A percentile compares a stretch with the other conserved stretches of the same genome.
Evolutionary conservation across 2,888 invertebrate genomes (phyloP).

Genomic region (Apomyelois bistriatella): DNA sequence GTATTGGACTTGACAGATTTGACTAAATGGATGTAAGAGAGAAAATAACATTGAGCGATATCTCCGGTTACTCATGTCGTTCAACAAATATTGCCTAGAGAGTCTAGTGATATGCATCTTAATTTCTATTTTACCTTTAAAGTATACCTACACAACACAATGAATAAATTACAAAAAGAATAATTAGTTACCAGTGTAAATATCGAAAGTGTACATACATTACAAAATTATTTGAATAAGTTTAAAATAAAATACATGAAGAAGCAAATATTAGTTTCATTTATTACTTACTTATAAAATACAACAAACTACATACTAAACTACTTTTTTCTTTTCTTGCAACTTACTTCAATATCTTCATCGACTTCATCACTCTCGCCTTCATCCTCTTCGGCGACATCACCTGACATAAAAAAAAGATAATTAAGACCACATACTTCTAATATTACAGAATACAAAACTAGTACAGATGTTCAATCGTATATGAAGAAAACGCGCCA

Average conservation of each 20-base stretch:
- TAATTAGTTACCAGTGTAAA: slow-evolving; percentile 5
- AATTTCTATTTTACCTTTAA: not conserved
- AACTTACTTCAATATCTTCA: slow-evolving; percentile 30
- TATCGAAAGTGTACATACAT: slow-evolving; percentile 2
- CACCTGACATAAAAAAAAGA: slow-evolving; percentile 20
- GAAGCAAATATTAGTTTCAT: not conserved
- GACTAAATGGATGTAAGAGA: too few species aligned
- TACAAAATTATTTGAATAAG: not conserved
- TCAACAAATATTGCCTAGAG: too few species aligned
- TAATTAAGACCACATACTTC: not conserved
- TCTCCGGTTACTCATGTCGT: too few species aligned
- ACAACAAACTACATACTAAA: not conserved
- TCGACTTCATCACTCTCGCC: slow-evolving; percentile 38
- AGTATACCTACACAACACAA: not conserved
- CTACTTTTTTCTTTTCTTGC: slow-evolving; percentile 50
- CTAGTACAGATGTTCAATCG: too few species aligned
- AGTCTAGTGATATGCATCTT: too few species aligned
- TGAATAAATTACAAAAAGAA: not conserved
- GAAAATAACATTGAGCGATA: too few species aligned
- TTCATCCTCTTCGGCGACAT: slow-evolving; percentile 28
- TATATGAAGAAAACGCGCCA: too few species aligned
- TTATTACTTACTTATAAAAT: not conserved
- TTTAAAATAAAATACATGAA: not conserved
- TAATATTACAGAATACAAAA: too few species aligned
- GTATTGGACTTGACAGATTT: too few species aligned